A percentile compares a stretch with the other conserved stretches of the same genome.
These are phyloP conservation scores for Bolinopsis microptera DNA, from an alignment of 37 sponge, comb jelly and placozoan species.

Conservation along the genomic window DNA sequence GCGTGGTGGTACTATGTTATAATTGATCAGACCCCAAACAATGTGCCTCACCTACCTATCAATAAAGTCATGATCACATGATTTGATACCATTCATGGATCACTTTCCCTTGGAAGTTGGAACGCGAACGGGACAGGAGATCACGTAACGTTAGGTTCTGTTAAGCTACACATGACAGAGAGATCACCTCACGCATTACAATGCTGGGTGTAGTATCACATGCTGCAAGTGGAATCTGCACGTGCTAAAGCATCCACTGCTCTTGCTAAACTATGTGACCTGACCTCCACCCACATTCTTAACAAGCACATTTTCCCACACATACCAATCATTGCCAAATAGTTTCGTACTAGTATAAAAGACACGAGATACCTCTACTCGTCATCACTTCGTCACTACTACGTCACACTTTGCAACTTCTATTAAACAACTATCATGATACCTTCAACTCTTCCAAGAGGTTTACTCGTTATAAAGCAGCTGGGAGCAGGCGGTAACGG, in stretches of 20 bases:
- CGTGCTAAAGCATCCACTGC: background rate
- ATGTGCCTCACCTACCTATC: too few species aligned
- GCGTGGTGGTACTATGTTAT: too few species aligned
- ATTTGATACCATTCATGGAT: too few species aligned
- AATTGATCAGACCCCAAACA: too few species aligned
- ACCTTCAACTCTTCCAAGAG: background rate
- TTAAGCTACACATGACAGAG: too few species aligned
- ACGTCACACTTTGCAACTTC: background rate
- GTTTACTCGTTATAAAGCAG: background rate
- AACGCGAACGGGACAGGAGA: too few species aligned
- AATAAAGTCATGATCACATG: too few species aligned
- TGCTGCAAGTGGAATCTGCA: background rate
- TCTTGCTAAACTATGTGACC: background rate
- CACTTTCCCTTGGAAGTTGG: too few species aligned
- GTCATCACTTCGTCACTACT: background rate
- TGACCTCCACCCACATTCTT: background rate
- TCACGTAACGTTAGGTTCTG: too few species aligned
- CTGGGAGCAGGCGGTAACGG: slow-evolving; percentile 17
- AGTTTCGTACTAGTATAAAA: background rate
- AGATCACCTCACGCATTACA: background rate
- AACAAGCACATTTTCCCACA: background rate
- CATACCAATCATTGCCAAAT: too few species aligned
- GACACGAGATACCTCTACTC: background rate
- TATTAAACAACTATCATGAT: background rate
- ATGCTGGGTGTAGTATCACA: background rate